A percentile compares a stretch with the other conserved stretches of the same genome.
Evolutionary conservation across 2,888 invertebrate genomes (phyloP).

Genomic region (Phaedon cochleariae): DNA sequence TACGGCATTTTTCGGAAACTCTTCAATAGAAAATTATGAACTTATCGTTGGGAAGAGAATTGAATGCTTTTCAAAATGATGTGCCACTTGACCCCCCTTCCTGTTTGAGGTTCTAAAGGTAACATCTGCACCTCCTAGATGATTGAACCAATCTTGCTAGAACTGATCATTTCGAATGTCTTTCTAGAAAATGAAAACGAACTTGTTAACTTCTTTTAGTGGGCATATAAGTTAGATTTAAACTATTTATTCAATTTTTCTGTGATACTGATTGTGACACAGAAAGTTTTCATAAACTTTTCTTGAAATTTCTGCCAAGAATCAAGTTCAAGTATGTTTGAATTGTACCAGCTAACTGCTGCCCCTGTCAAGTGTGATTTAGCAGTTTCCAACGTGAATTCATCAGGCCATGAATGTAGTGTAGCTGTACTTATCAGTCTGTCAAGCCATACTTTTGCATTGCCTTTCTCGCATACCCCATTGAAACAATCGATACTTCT

Average conservation of each 20-base stretch:
- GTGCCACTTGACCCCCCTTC: no score
- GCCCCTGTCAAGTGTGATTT: background rate
- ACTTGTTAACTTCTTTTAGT: no score
- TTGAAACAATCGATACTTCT: background rate
- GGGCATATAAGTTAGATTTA: no score
- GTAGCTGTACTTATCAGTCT: background rate
- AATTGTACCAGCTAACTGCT: background rate
- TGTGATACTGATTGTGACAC: background rate
- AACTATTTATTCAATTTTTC: background rate
- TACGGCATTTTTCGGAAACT: no score
- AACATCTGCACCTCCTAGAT: no score
- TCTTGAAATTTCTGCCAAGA: background rate
- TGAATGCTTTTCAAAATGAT: no score
- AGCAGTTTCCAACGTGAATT: background rate
- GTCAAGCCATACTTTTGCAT: background rate
- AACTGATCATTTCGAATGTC: no score
- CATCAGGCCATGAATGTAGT: background rate
- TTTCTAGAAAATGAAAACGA: no score
- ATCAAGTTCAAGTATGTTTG: background rate
- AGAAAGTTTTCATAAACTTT: background rate
- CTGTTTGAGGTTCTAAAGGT: no score
- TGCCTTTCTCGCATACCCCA: background rate
- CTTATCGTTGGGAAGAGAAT: no score
- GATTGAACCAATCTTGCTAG: no score
- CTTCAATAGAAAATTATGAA: no score